A percentile compares a stretch with the other conserved stretches of the same genome.
These are phyloP conservation scores for Bombus balteatus DNA, from an alignment of 1,140 invertebrate genomes.

Conservation along the genomic window DNA sequence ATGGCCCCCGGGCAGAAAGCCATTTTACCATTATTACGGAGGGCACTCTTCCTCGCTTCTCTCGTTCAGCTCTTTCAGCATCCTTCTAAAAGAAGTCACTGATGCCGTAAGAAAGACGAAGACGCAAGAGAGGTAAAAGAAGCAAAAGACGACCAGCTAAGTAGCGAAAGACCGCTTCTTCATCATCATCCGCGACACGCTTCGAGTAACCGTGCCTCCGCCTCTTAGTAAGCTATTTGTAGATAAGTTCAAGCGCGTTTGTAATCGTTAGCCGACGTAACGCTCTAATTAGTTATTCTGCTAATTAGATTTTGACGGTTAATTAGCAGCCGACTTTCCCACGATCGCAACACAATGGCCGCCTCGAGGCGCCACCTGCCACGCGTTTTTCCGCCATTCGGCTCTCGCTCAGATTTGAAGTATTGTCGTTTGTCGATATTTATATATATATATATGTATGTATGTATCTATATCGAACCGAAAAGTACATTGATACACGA, in stretches of 20 bases:
- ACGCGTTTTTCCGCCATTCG: background rate
- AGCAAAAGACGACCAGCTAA: background rate
- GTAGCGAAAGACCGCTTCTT: conserved; percentile 1
- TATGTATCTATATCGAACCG: background rate
- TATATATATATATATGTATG: too few species aligned
- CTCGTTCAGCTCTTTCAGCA: conserved; percentile 10
- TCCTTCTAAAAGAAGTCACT: background rate
- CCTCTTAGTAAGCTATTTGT: conserved; percentile 35
- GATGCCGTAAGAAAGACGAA: background rate
- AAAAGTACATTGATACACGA: background rate
- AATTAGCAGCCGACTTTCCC: conserved; percentile 37
- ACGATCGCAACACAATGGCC: conserved; percentile 38
- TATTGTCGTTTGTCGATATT: background rate
- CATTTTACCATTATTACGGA: conserved; percentile 75
- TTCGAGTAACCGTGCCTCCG: background rate
- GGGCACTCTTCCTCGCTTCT: background rate
- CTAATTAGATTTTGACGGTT: conserved; percentile 52
- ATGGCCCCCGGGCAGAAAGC: conserved; percentile 69
- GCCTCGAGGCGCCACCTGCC: conserved; percentile 7
- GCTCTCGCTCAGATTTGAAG: background rate
- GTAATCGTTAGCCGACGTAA: conserved; percentile 34
- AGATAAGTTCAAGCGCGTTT: conserved; percentile 25
- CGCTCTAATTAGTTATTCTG: conserved; percentile 47
- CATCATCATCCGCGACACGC: conserved; percentile 2
- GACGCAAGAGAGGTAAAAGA: background rate